A percentile compares a stretch with the other conserved stretches of the same genome.
Conservation (phyloP, 2,888 invertebrate species). For the Caenorhabditis imperialis region DNA sequence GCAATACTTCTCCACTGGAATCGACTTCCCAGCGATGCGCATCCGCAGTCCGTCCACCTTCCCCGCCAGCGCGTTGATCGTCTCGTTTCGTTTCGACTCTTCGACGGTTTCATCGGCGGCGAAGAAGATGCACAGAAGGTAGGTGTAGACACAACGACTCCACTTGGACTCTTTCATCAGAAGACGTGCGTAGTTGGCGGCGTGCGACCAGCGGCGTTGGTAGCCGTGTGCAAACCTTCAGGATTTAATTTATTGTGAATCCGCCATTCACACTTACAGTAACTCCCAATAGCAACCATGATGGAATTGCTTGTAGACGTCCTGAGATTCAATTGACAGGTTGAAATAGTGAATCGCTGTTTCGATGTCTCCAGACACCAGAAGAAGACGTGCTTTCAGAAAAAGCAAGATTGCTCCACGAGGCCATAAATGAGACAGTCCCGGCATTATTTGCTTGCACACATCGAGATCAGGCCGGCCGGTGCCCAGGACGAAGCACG, state of each 20-base stretch:
- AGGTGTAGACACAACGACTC: conserved; percentile 90
- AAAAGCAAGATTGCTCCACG: conserved; percentile 91
- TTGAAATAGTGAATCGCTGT: conserved; percentile 86
- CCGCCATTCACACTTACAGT: conserved; percentile 79
- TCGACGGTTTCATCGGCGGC: conserved; percentile 73
- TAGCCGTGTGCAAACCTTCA: conserved; percentile 73
- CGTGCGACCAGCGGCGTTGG: conserved; percentile 70
- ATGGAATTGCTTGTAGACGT: conserved; percentile 91
- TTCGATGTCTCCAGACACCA: conserved; percentile 83
- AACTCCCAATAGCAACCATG: conserved; percentile 95
- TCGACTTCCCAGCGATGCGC: conserved; percentile 93
- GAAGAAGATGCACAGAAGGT: conserved; percentile 89
- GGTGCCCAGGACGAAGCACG: conserved; percentile 71
- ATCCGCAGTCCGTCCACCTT: conserved; percentile 88
- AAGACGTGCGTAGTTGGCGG: conserved; percentile 78
- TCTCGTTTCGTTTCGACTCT: conserved; percentile 57
- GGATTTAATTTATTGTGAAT: background rate
- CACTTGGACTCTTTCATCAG: conserved; percentile 90
- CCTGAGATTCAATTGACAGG: conserved; percentile 87
- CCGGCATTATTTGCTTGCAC: conserved; percentile 85
- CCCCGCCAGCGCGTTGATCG: conserved; percentile 57
- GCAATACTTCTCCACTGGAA: conserved; percentile 96
- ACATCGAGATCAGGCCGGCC: conserved; percentile 86
- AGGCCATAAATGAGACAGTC: conserved; percentile 83
- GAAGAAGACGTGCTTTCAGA: conserved; percentile 86